Conservation (phyloP, 2,797 vertebrate species). For the Cirrhinus molitorella region DNA sequence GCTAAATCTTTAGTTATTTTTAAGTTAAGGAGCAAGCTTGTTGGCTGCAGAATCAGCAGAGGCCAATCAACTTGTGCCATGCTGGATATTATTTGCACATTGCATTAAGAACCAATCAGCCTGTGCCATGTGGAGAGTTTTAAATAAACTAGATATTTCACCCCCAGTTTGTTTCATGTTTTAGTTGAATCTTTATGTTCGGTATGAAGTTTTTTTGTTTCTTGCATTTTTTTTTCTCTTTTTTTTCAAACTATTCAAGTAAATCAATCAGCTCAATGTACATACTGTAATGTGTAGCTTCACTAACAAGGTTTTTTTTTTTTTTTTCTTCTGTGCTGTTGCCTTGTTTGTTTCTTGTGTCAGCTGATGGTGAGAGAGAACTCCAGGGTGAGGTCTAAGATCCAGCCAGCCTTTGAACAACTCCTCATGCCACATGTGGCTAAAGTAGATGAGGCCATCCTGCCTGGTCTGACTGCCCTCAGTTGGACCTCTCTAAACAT, state of each 20-base stretch:
- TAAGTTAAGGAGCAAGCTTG: not conserved
- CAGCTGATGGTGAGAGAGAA: constrained; percentile 91
- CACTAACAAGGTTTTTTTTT: not conserved
- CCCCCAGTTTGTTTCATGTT: not conserved
- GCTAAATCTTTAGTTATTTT: too few relatives aligned
- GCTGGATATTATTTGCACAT: not conserved
- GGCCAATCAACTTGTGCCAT: not conserved
- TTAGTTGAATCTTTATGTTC: not conserved
- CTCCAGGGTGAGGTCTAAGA: constrained; percentile 87
- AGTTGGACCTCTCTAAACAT: constrained; percentile 93
- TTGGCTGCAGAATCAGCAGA: not conserved
- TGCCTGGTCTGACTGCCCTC: constrained; percentile 86
- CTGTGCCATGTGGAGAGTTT: not conserved
- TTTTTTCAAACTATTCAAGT: not conserved
- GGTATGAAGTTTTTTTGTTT: not conserved
- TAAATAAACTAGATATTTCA: not conserved
- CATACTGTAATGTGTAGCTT: not conserved
- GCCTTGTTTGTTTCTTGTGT: not conserved
- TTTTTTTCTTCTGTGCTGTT: not conserved
- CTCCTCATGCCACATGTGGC: constrained; percentile 83
- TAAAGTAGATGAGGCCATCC: constrained; percentile 86
- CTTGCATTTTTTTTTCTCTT: not conserved
- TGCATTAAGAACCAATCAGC: not conserved
- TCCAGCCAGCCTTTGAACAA: constrained; percentile 81
- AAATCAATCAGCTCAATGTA: not conserved